A percentile compares a stretch with the other conserved stretches of the same genome.
phyloP scores from a whole-genome alignment of 2,888 invertebrate species.

The Drosophila histrio region DNA sequence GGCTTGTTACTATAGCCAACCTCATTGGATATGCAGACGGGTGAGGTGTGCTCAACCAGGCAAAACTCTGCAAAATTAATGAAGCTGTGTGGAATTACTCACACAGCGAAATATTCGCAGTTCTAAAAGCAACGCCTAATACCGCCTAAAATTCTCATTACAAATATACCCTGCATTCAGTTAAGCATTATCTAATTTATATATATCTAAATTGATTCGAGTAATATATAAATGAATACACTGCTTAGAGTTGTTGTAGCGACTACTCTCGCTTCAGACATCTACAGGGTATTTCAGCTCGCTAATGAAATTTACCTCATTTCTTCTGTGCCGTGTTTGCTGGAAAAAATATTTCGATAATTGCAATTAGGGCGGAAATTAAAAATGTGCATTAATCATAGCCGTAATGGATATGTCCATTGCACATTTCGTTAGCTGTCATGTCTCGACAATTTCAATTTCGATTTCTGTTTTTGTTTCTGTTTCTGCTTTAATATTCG shows the following conservation, averaged over 20 bases:
- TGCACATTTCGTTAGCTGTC: conserved; percentile 8
- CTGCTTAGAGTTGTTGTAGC: neutral
- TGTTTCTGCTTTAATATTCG: neutral
- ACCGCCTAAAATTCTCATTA: neutral
- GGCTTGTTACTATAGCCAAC: conserved; percentile 60
- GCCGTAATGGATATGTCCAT: conserved; percentile 38
- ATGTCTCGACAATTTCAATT: neutral
- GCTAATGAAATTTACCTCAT: conserved; percentile 29
- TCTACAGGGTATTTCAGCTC: conserved; percentile 7
- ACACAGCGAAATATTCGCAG: neutral
- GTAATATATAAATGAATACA: neutral
- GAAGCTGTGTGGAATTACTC: conserved; percentile 22
- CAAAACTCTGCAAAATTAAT: conserved; percentile 20
- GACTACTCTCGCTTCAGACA: neutral
- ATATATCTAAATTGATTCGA: neutral
- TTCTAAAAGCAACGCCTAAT: neutral
- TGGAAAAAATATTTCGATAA: conserved; percentile 10
- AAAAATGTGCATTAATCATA: conserved; percentile 55
- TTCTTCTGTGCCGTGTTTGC: neutral
- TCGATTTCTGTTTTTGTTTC: neutral
- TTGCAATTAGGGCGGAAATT: conserved; percentile 34
- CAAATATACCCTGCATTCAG: neutral
- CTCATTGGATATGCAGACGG: conserved; percentile 36
- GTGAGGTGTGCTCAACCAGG: neutral
- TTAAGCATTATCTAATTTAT: neutral